phyloP scores from a whole-genome alignment of 2,888 invertebrate species.

The Chrysodeixis includens region DNA sequence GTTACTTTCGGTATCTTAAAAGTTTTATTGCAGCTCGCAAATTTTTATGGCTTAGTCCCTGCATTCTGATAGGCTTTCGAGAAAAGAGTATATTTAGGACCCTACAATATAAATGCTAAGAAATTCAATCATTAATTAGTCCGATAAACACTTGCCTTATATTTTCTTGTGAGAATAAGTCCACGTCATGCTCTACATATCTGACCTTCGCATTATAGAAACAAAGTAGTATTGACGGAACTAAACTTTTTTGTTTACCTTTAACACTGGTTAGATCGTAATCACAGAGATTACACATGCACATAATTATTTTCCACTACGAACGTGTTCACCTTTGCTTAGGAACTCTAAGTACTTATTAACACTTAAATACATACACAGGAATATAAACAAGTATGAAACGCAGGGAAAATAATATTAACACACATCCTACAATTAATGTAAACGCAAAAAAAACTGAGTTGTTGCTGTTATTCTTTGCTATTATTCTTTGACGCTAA shows the following conservation, averaged over 20 bases:
- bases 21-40: too few relatives aligned
- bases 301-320: constrained; percentile 36
- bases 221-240: background rate
- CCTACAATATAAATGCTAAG: background rate
- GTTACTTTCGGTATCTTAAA: too few relatives aligned
- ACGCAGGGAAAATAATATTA: background rate
- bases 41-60: too few relatives aligned
- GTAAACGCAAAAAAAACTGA: too few relatives aligned
- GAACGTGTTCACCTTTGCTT: constrained; percentile 29
- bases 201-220: background rate
- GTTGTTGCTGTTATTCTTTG: too few relatives aligned
- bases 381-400: background rate
- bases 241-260: constrained; percentile 22
- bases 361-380: constrained; percentile 19
- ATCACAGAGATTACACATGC: constrained; percentile 19
- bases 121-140: too few relatives aligned
- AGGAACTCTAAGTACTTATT: constrained; percentile 27
- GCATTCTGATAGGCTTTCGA: too few relatives aligned
- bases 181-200: background rate
- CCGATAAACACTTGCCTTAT: background rate
- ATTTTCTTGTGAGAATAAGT: background rate
- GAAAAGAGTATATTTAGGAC: too few relatives aligned
- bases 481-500: too few relatives aligned
- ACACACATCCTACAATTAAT: constrained; percentile 5
- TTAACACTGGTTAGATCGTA: background rate